A percentile compares a stretch with the other conserved stretches of the same genome.
Evolutionary conservation across 2,888 invertebrate genomes (phyloP).

Genomic region (Sepiola atlantica): DNA sequence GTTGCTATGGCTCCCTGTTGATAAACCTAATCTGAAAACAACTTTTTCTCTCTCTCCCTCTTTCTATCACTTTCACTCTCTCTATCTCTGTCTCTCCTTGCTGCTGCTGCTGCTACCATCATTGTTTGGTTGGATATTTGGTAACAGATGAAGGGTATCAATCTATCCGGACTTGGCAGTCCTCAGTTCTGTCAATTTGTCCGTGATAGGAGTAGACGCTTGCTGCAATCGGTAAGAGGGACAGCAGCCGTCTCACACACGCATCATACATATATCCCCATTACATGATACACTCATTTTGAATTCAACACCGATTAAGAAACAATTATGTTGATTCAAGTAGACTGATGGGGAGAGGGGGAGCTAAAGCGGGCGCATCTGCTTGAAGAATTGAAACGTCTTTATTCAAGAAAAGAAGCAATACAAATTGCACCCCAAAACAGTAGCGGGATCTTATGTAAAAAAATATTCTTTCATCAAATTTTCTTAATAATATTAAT

Average conservation of each 20-base stretch:
- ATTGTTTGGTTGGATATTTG: slow-evolving; percentile 43
- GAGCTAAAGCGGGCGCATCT: no score
- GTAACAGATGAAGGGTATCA: slow-evolving; percentile 91
- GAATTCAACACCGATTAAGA: no score
- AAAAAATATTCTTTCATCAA: no score
- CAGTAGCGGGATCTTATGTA: no score
- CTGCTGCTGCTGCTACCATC: not conserved
- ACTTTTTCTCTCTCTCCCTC: not conserved
- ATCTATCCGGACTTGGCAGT: slow-evolving; percentile 96
- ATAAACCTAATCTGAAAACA: not conserved
- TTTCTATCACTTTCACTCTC: not conserved
- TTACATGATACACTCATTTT: not conserved
- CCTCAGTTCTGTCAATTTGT: slow-evolving; percentile 95
- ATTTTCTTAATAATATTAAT: no score
- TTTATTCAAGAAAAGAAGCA: no score
- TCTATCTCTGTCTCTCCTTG: slow-evolving; percentile 39
- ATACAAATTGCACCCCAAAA: no score
- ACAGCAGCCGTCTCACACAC: not conserved
- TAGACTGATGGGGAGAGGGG: no score
- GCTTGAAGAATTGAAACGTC: no score
- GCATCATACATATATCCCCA: not conserved
- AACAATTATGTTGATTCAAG: no score
- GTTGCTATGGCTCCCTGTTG: not conserved
- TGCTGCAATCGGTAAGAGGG: slow-evolving; percentile 92
- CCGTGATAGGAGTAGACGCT: slow-evolving; percentile 95